Evolutionary conservation across 92 coral and sea anemone genomes (phyloP), one percentile per base, ranked within the genome.

Genomic region (Hydrozoanthus gracilis): DNA sequence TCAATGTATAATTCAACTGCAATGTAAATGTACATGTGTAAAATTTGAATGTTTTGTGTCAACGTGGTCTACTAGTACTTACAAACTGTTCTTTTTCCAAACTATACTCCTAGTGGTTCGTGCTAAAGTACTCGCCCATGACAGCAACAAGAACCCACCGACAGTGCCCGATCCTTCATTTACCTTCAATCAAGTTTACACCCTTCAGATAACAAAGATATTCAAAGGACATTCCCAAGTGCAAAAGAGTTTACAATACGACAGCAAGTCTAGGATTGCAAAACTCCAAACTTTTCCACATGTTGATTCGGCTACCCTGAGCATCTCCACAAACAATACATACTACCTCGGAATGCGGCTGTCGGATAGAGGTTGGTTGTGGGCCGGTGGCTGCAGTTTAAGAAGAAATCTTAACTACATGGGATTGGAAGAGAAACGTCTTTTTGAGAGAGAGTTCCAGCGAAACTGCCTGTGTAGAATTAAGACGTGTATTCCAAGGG

Each of bases 401-500:
- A 67, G 12, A 3, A 67, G 39, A 14, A 5, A 7, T 1, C 16
- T 12, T 12, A 67, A 1, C 12, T 1, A 16, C 1, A n/a, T 67
- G 39, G 16, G n/a, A 9, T 67, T 67, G 72, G 27, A 17, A 67
- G 72, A 67, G 72, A 67, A n/a, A 67, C 72, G 16, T 9, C 12
- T 12, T 5, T 67, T 67, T 12, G n/a, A 4, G 3, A 67, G 16
- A 15, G 4, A 14, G n/a, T 67, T 9, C 72, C 72, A 67, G 27
- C 72, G n/a, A 67, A 67, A 67, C 45, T 67, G 72, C 16, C 72
- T 9, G 72, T 67, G 72, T 14, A 67, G 16, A 67, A 16, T 67
- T 16, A 67, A 67, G 16, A n/a, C 4, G 16, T 67, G 72, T 67
- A 16, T 0, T 67, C n/a, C 70, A 64, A 17, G 16, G 4, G 3